These are phyloP conservation scores for Datnioides undecimradiatus DNA, from an alignment of 2,113 vertebrate species.

Conservation along the genomic window DNA sequence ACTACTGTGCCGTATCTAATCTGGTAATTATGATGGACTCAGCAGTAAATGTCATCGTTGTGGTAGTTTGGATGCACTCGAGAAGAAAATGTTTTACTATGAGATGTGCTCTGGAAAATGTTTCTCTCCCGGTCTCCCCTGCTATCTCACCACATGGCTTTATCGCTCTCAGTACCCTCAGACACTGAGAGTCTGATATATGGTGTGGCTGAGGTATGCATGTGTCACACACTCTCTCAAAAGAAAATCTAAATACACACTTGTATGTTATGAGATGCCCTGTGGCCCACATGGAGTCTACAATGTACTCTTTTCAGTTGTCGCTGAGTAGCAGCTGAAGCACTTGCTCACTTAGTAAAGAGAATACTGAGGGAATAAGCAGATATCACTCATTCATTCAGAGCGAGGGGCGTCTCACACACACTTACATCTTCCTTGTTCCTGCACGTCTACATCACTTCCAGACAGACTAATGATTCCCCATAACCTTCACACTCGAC, in stretches of 20 bases:
- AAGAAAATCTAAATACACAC: conserved; percentile 1
- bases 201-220: background rate
- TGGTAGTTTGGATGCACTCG: background rate
- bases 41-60: background rate
- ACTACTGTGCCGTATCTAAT: background rate
- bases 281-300: background rate
- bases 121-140: background rate
- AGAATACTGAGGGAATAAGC: background rate
- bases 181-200: background rate
- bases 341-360: background rate
- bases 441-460: background rate
- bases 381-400: background rate
- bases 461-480: conserved; percentile 1
- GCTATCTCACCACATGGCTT: background rate
- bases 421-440: background rate
- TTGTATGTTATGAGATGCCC: background rate
- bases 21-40: conserved; percentile 4
- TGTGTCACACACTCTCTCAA: background rate
- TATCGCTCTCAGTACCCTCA: background rate
- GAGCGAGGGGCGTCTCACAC: background rate
- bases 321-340: background rate
- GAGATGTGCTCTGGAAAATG: background rate
- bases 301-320: background rate
- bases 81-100: background rate
- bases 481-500: background rate